These are phyloP conservation scores for Candidula unifasciata DNA, from an alignment of 2,888 invertebrate genomes.

Conservation along the genomic window DNA sequence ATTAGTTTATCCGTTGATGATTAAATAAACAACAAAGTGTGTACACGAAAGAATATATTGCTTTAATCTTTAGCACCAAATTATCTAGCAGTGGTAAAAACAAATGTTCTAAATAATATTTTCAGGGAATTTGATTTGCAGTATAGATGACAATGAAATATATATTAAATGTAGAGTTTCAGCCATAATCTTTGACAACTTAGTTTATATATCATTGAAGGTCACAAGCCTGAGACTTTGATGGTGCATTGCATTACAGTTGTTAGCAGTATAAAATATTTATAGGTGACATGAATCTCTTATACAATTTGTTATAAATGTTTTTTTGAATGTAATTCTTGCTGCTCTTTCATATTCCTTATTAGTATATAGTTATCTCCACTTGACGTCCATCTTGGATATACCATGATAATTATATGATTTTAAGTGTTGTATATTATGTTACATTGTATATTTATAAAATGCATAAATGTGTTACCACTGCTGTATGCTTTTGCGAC, in stretches of 20 bases:
- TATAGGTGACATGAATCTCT: neutral
- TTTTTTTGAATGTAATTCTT: neutral
- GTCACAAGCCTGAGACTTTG: neutral
- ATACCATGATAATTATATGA: neutral
- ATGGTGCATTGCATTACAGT: slow-evolving; percentile 8
- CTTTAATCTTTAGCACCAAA: too few relatives aligned
- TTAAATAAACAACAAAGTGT: too few relatives aligned
- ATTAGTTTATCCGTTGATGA: too few relatives aligned
- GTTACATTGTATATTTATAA: neutral
- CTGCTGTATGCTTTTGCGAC: neutral
- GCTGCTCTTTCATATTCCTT: neutral
- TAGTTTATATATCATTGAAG: neutral
- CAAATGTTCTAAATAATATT: too few relatives aligned
- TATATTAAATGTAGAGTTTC: too few relatives aligned
- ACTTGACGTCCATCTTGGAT: neutral
- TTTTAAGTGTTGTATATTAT: neutral
- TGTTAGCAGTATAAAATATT: neutral
- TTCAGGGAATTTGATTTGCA: too few relatives aligned
- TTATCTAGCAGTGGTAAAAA: too few relatives aligned
- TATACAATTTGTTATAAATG: neutral
- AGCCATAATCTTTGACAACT: too few relatives aligned
- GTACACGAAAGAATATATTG: too few relatives aligned
- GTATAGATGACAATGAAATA: too few relatives aligned
- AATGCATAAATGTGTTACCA: neutral
- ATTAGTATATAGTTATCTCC: neutral